Base-by-base conservation (phyloP, 2,888 invertebrate genomes). In the Molorchus minor region DNA sequence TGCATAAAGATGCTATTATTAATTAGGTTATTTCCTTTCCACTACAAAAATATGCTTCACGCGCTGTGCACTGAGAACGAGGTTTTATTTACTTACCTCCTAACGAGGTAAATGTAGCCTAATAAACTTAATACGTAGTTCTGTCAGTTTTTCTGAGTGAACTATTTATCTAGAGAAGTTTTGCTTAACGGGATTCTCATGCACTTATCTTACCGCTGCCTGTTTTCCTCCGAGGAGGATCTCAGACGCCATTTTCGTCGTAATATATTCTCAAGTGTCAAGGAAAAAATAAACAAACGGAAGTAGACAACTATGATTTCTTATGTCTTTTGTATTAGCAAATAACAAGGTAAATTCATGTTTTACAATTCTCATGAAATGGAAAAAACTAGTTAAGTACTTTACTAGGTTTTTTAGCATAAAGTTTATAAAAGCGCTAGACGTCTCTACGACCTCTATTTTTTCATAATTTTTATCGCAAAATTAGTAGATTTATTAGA, bases 21-120 rank as follows among this genome's bases (percentile, higher is more conserved):
- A 12, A 7, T 20, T n/a, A n/a, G 10, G 36, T 36, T 21, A 19
- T 35, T 19, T 13, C 3, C 3, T 19, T 49, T 12, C 47, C 21
- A n/a, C n/a, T 47, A 19, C 36, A 49, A 49, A 49, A 49, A 49
- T 49, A 49, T 36, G 36, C 36, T 49, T 35, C 35, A 25, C 36
- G 47, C 47, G 12, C n/a, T 35, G 12, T 38, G 47, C 19, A 15
- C 47, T 49, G 36, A 5, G 25, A 20, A 21, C 25, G 10, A 15
- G 35, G 30, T 21, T 49, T 49, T 49, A 49, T 49, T 38, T 38
- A 36, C 16, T 36, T 21, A 35, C 36, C 21, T 35, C 21, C 47
- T 49, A 49, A 49, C 47, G 47, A 49, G 47, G 47, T 49, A 49
- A 38, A 49, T 38, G 47, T 49, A 49, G 36, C 36, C 35, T 49